Percentiles rank a stretch among this genome's conserved stretches.
phyloP scores from a whole-genome alignment of 2,797 vertebrate species.

The Trichosurus vulpecula region DNA sequence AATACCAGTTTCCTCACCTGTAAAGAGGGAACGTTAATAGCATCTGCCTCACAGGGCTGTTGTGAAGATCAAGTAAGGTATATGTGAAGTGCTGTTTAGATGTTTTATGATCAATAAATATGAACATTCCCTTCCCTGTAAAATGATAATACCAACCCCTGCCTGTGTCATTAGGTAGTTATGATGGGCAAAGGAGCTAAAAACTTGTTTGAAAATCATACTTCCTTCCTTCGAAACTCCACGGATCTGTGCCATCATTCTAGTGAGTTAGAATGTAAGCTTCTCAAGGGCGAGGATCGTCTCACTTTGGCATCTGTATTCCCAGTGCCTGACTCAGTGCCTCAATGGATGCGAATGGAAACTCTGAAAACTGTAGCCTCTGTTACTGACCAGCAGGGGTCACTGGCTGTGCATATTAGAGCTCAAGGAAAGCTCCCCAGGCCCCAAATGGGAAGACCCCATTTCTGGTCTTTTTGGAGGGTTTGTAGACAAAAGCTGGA shows the following conservation, averaged over 20 bases:
- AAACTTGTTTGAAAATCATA: neutral
- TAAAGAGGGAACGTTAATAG: neutral
- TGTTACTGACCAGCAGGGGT: neutral
- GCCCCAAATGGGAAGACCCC: neutral
- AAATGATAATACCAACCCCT: neutral
- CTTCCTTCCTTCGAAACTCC: neutral
- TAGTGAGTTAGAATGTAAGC: neutral
- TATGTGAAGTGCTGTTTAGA: neutral
- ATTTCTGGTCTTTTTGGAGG: neutral
- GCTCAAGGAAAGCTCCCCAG: neutral
- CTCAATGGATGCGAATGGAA: neutral
- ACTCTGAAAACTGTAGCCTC: neutral
- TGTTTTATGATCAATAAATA: neutral
- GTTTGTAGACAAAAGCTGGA: neutral
- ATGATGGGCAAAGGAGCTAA: neutral
- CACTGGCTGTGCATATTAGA: neutral
- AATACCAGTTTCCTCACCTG: neutral
- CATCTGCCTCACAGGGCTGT: neutral
- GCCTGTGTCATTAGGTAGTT: neutral
- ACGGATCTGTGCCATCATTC: neutral
- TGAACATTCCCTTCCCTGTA: neutral
- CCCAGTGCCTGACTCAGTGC: neutral
- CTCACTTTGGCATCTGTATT: neutral
- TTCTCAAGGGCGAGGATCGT: neutral
- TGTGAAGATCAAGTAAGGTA: neutral